Base-by-base conservation (phyloP, 2,888 invertebrate genomes). In the Oscheius sp. region DNA sequence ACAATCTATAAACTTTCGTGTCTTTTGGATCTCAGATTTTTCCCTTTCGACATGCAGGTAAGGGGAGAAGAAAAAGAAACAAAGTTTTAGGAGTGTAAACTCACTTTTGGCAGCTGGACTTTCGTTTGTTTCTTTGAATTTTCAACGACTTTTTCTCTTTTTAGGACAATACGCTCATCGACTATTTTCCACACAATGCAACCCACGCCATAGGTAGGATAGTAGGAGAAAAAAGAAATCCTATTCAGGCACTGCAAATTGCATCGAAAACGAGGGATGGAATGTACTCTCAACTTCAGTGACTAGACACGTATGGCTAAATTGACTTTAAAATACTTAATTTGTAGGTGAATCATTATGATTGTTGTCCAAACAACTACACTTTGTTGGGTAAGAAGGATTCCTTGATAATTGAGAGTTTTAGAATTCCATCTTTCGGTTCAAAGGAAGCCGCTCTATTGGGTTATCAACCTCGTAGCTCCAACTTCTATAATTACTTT, bases 231-330 rank as follows among this genome's bases (percentile, higher is more conserved):
- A n/a, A n/a, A n/a, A n/a, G n/a, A n/a, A n/a, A n/a, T n/a, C n/a
- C n/a, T n/a, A n/a, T n/a, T n/a, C n/a, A n/a, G n/a, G n/a, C n/a
- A 82, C 79, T 0, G 50, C 71, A 17, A 77, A 82, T 68, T 83
- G 82, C 70, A 78, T 84, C 20, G 80, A 80, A 37, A 83, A 84
- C 65, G 83, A 83, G 57, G 84, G 82, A 27, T 84, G 84, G 84
- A 72, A 78, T 66, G 79, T 84, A 2, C 50, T 48, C 23, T 48
- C 48, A 5, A 48, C 48, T n/a, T n/a, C 23, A 23, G 23, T 48
- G 48, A 25, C 25, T 20, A 4, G 48, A n/a, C n/a, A n/a, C n/a
- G n/a, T n/a, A n/a, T n/a, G n/a, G n/a, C n/a, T n/a, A n/a, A n/a
- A n/a, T n/a, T n/a, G n/a, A 17, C 8, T 42, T 8, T 3, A 17